Evolutionary conservation across 2,113 vertebrate genomes (phyloP), one percentile per base, ranked within the genome.

Genomic region (Notothenia coriiceps): DNA sequence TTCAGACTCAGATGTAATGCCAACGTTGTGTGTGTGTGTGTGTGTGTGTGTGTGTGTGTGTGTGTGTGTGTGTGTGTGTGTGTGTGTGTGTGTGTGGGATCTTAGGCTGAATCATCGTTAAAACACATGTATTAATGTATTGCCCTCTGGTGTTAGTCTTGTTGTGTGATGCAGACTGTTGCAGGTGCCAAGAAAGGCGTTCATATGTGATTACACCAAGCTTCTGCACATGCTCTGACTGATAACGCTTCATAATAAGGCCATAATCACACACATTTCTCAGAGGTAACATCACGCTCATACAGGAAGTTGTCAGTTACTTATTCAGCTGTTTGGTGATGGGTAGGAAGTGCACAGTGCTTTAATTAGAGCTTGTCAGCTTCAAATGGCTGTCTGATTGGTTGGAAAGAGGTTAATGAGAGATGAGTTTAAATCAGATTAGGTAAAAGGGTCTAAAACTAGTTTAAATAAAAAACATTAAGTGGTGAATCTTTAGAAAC

Each of bases 1-100:
- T 49, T 77, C 79, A 90, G 83, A 80, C 70, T 63, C 51, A 57
- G 76, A 79, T 49, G 10, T 66, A 6, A 62, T 87, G 83, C 77
- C 83, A 87, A 46, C 70, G 43, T 43, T 15, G 29, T 20, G 57
- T 35, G 57, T 35, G 57, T 55, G 35, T 35, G 33, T 15, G 29
- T 20, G 57, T 35, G 57, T 35, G 57, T 55, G 33, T 35, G 33
- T 35, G 13, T 35, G 33, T 35, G 33, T 5, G 33, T 35, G 33
- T 3, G 33, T 35, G 33, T 35, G 33, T 35, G 33, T 35, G 33
- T 22, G 22, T 22, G 22, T 22, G 22, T 22, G 22, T 22, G 22
- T 22, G 22, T 22, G 22, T 22, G 22, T 35, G 25, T 25, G 25
- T 29, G 25, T 29, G 25, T 29, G 25, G 2, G 25, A 25, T 25